Evolutionary conservation across 2,797 vertebrate species (phyloP).

Genomic region (Galago senegalensis): DNA sequence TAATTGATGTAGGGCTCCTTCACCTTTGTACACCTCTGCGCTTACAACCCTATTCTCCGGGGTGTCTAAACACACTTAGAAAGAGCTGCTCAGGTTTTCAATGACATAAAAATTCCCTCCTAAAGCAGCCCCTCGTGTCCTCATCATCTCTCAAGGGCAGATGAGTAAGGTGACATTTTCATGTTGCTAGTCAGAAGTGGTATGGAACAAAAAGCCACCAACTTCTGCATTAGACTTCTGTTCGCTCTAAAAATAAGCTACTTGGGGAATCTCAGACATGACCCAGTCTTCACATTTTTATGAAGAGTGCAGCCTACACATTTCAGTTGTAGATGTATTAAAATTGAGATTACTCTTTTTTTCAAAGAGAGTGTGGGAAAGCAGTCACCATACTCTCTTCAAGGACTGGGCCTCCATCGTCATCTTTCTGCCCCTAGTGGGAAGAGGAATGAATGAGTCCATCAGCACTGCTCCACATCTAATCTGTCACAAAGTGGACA

Average conservation of each 20-base stretch:
- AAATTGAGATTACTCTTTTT: not conserved
- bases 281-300: constrained; percentile 37
- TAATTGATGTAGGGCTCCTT: not conserved
- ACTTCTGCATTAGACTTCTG: constrained; percentile 10
- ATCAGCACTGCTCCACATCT: not conserved
- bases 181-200: not conserved
- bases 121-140: not conserved
- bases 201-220: constrained; percentile 44
- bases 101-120: not conserved
- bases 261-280: not conserved
- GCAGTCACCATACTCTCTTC: not conserved
- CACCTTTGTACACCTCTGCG: not conserved
- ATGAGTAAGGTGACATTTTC: constrained; percentile 68
- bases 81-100: constrained; percentile 47
- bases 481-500: not conserved
- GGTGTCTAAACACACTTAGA: constrained; percentile 54
- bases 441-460: not conserved
- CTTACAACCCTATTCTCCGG: constrained; percentile 35
- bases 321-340: not conserved
- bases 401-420: not conserved
- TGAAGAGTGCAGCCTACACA: not conserved
- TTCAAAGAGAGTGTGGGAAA: not conserved
- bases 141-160: constrained; percentile 30
- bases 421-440: not conserved
- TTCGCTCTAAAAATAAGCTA: constrained; percentile 54